Evolutionary conservation across 2,113 vertebrate species (phyloP).

Genomic region (Hydrochoerus hydrochaeris): DNA sequence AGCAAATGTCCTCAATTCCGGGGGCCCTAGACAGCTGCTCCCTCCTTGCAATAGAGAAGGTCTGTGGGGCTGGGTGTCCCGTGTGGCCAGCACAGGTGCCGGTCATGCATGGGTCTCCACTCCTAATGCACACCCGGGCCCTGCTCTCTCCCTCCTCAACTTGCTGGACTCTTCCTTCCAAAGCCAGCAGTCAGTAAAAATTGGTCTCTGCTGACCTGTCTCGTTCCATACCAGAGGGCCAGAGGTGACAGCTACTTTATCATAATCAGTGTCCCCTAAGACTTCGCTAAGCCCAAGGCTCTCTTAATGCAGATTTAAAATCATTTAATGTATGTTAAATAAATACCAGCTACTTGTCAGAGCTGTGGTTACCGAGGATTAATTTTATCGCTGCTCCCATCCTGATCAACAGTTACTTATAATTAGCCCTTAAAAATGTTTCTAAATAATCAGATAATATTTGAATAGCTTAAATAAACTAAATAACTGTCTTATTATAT

Average conservation of each 20-base stretch:
- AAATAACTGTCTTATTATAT: neutral
- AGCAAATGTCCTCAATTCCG: neutral
- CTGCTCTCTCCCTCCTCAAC: fast-evolving
- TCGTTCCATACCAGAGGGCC: neutral
- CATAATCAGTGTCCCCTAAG: neutral
- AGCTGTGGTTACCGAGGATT: neutral
- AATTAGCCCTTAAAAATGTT: constrained; percentile 59
- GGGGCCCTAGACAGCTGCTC: neutral
- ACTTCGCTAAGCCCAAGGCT: neutral
- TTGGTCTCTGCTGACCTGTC: neutral
- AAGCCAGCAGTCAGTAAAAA: neutral
- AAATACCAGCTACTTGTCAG: constrained; percentile 56
- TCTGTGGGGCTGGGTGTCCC: too few relatives aligned
- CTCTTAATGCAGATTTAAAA: constrained; percentile 53
- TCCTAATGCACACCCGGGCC: too few relatives aligned
- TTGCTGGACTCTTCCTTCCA: neutral
- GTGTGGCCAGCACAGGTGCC: too few relatives aligned
- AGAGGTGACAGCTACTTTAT: neutral
- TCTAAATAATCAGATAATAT: constrained; percentile 70
- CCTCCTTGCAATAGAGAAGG: neutral
- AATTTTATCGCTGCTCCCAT: constrained; percentile 34
- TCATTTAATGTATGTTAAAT: constrained; percentile 37
- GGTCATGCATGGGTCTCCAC: fast-evolving
- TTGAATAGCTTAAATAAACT: constrained; percentile 63
- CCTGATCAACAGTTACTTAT: constrained; percentile 69